Evolutionary conservation across 2,888 invertebrate genomes (phyloP), one percentile per base, ranked within the genome.

Genomic region (Azorinus chamasolen): DNA sequence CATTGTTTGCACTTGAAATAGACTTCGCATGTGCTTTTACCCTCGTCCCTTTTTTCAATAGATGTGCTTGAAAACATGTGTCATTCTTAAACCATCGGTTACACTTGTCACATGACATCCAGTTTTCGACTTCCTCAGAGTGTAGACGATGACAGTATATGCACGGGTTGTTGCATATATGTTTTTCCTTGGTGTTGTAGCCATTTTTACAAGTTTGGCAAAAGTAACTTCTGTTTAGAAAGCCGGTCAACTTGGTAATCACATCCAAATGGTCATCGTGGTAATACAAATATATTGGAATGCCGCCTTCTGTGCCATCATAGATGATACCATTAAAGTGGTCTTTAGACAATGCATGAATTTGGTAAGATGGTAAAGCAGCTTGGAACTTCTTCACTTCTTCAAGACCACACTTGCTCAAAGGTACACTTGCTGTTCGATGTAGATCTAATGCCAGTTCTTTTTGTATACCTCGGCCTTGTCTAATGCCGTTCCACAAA

Each of bases 231-330:
- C 65, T 37, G 27, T 62, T 71, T 2, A 77, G 45, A 68, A 81
- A 74, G 1, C 63, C 73, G 6, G 70, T 37, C 64, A 80, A 69
- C 16, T 24, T 74, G 3, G 80, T 81, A 1, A 80, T 69, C 1
- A 80, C 69, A 59, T 73, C 80, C 62, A 58, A 79, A 69, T 79
- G 80, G 14, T 62, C 39, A 32, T 73, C 73, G 43, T 80, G 76
- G 50, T 62, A 43, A 51, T 74, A 74, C 24, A 77, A 41, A 24
- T 74, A 77, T 16, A 77, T 73, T 8, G 63, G 71, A 5, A 64
- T 39, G 16, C 64, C 72, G 6, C 68, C 70, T 20, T 51, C 61
- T 8, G 54, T 24, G n/a, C 78, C 72, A 14, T 55, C 55, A 55
- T 61, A 46, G 24, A 48, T 61, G 27, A 61, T 61, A 22, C 32